Conservation (phyloP, 2,113 vertebrate species). For the Neodon shergylaensis region DNA sequence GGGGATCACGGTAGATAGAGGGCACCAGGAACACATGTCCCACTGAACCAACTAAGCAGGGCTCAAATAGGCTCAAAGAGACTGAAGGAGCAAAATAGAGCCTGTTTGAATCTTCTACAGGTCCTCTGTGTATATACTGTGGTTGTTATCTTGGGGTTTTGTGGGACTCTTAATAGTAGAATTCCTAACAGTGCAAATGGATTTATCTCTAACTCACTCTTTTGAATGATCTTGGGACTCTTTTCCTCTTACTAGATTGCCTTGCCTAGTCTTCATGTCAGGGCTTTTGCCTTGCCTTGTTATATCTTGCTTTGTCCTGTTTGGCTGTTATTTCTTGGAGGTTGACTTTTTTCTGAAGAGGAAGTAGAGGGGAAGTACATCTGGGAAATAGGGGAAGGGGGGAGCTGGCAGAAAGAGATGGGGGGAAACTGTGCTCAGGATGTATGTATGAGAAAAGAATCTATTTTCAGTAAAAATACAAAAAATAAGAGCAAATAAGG, state of each 20-base stretch:
- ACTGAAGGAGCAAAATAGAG: background rate
- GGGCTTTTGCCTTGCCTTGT: background rate
- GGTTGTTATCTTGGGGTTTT: background rate
- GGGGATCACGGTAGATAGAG: background rate
- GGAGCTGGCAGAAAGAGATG: background rate
- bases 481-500: background rate
- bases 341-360: background rate
- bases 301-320: background rate
- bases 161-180: background rate
- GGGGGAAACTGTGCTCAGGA: background rate
- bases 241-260: background rate
- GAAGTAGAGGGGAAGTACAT: background rate
- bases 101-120: background rate
- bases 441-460: background rate
- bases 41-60: background rate
- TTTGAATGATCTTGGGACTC: background rate
- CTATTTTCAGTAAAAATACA: background rate
- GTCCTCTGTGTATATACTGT: background rate
- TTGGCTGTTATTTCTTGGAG: background rate
- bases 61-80: background rate
- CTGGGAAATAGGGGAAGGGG: background rate
- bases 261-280: background rate
- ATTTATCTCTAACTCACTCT: background rate
- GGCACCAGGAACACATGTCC: background rate
- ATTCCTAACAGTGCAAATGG: background rate